Conservation (phyloP, 2,888 invertebrate genomes). For the Hydrotaea diabolus region DNA sequence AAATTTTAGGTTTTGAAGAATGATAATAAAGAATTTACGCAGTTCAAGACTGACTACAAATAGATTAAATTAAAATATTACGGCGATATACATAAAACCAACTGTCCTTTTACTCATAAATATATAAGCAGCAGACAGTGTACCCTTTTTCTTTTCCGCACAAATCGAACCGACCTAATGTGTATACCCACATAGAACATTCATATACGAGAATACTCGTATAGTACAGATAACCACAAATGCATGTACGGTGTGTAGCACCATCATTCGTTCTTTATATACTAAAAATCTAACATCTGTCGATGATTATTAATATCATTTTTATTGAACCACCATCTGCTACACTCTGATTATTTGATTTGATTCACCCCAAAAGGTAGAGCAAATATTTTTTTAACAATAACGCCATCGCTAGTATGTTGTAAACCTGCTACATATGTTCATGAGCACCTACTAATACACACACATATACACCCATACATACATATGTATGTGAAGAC, state of each 20-base stretch:
- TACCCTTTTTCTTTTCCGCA: no score
- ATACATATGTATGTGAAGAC: background rate
- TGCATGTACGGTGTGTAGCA: background rate
- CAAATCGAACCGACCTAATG: no score
- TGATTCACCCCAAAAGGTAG: constrained; percentile 4
- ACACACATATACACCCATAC: background rate
- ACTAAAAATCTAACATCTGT: constrained; percentile 18
- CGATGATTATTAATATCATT: background rate
- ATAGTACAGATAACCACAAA: no score
- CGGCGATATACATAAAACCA: no score
- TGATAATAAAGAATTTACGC: no score
- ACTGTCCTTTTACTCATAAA: no score
- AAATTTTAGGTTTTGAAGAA: no score
- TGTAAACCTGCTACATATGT: background rate
- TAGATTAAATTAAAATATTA: no score
- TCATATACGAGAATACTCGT: no score
- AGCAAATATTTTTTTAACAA: constrained; percentile 19
- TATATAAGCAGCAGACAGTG: no score
- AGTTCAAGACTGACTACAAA: no score
- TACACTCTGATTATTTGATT: background rate
- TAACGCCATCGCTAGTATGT: background rate
- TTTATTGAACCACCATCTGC: constrained; percentile 19
- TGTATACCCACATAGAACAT: no score
- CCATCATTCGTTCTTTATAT: background rate
- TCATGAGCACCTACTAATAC: background rate